Evolutionary conservation across 2,888 invertebrate species (phyloP).

Genomic region (Hyposoter dolosus): DNA sequence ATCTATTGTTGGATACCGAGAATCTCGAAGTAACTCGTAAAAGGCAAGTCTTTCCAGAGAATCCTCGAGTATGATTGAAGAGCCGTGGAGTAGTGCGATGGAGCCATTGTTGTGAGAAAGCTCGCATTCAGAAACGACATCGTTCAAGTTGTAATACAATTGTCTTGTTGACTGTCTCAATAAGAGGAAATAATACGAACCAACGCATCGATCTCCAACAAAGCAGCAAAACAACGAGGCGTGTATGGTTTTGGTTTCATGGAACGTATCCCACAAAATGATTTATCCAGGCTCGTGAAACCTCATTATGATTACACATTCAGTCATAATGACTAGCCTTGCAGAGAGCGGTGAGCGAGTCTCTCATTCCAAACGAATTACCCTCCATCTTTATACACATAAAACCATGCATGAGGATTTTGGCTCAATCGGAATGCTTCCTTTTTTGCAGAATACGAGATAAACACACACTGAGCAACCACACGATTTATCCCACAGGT

Average conservation of each 20-base stretch:
- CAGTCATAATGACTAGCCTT: conserved; percentile 62
- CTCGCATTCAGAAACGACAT: conserved; percentile 1
- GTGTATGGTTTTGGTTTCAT: not conserved
- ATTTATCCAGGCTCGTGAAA: conserved; percentile 61
- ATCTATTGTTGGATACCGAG: conserved; percentile 26
- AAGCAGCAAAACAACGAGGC: not conserved
- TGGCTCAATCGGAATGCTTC: conserved; percentile 41
- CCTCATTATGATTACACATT: conserved; percentile 66
- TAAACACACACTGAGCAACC: conserved; percentile 52
- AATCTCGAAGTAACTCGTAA: conserved; percentile 20
- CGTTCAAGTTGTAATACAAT: not conserved
- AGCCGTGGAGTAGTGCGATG: not conserved
- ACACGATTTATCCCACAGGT: conserved; percentile 35
- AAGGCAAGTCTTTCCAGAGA: conserved; percentile 7
- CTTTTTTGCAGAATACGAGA: conserved; percentile 23
- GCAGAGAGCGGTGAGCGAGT: conserved; percentile 50
- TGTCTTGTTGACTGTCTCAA: not conserved
- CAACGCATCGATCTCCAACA: conserved; percentile 14
- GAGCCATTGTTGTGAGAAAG: conserved; percentile 24
- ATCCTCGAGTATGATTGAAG: conserved; percentile 25
- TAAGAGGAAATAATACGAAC: not conserved
- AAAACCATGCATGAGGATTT: conserved; percentile 4
- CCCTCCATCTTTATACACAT: conserved; percentile 36
- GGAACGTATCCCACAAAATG: conserved; percentile 37
- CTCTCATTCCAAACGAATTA: conserved; percentile 63